Evolutionary conservation across 2,113 vertebrate genomes (phyloP), one percentile per base, ranked within the genome.

Genomic region (Spea multiplicata): DNA sequence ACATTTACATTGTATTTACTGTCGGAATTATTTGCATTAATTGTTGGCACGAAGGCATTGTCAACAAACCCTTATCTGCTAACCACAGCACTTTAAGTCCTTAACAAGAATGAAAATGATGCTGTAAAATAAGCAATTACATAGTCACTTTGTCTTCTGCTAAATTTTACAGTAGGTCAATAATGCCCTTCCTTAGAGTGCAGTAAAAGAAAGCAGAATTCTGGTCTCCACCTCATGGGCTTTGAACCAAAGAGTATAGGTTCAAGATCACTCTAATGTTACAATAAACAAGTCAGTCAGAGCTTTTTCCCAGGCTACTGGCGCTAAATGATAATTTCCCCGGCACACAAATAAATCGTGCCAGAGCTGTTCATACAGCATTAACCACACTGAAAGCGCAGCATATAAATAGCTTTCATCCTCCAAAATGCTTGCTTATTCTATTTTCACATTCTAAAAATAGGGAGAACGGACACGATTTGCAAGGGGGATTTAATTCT

Each of bases 251-350:
- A 57, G 68, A 65, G 71, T 61, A 64, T 13, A 66, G 76, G 70
- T 73, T 79, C 76, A 73, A 79, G 61, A 73, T 55, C 76, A 79
- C 61, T 61, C 67, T 72, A 66, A 66, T 50, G 76, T 65, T 78
- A 71, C 68, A 65, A 78, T 78, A 78, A 78, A 78, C 68, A 71
- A 71, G 59, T 52, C 76, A 65, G 69, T 65, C 69, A 72, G 68
- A 10, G 61, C 48, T 13, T 48, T 45, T 66, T 72, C 69, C 76
- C 30, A 52, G 46, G 49, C 68, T 73, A 61, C 69, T 53, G 14
- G 61, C 48, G 55, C 49, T 73, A 72, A 72, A 79, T 66, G n/a
- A 66, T 30, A 72, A 45, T 65, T 52, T 72, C 59, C 59, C 44
- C 6, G 30, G 30, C 47, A 17, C 7, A 72, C 13, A 14, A 73